Percentiles rank a stretch among this genome's conserved stretches.
Evolutionary conservation across 2,888 invertebrate species (phyloP).

Genomic region (Oeneis ivallda): DNA sequence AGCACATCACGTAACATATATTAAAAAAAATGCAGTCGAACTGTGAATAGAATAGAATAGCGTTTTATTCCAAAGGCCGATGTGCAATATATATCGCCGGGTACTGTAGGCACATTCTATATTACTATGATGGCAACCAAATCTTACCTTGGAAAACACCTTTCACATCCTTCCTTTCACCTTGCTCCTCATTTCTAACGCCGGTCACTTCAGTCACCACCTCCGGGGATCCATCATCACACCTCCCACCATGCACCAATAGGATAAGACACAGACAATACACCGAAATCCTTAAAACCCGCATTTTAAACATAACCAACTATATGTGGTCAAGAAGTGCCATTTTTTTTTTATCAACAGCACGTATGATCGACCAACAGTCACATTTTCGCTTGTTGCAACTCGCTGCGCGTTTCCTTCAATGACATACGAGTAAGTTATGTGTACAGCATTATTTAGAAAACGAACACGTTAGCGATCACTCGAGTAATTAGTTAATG

Average conservation of each 20-base stretch:
- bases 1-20: no score
- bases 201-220: constrained; percentile 43
- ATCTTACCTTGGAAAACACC: constrained; percentile 60
- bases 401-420: constrained; percentile 49
- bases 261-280: constrained; percentile 68
- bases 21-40: no score
- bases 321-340: constrained; percentile 54
- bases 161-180: constrained; percentile 63
- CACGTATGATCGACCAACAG: constrained; percentile 54
- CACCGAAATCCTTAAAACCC: constrained; percentile 67
- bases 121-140: neutral
- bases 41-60: no score
- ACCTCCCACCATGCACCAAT: constrained; percentile 58
- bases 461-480: constrained; percentile 34
- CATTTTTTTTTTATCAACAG: constrained; percentile 59
- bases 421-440: constrained; percentile 50
- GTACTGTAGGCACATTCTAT: no score
- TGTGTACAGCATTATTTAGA: constrained; percentile 41
- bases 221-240: constrained; percentile 53
- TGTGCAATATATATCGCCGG: no score
- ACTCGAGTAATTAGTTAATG: neutral
- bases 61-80: no score
- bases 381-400: constrained; percentile 75
- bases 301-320: constrained; percentile 64
- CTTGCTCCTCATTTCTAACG: constrained; percentile 48